Evolutionary conservation across 2,113 vertebrate genomes (phyloP), one percentile per base, ranked within the genome.

Genomic region (Arizona elegans): DNA sequence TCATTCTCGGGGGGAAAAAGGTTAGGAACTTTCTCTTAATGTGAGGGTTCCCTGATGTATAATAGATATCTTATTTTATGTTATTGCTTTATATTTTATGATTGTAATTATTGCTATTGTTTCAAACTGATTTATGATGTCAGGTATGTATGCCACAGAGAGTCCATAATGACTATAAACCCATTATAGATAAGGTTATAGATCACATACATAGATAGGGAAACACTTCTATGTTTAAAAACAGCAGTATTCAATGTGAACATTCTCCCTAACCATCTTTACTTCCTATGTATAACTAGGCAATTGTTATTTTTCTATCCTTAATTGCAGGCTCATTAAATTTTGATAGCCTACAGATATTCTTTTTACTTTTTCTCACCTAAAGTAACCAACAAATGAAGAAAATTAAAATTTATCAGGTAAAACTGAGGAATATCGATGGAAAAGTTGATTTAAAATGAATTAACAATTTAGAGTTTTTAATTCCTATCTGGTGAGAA

Each of bases 391-490:
- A 21, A 52, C 8, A 90, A 53, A 53, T 53, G 47, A 90, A 90
- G 15, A 90, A 47, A 90, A 53, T 75, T 89, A 38, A 58, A 59
- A 24, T 29, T 59, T 65, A 11, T 33, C 50, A 91, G 47, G n/a
- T 19, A 75, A 91, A 75, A 15, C 17, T 62, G 56, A 59, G 55
- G 33, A 26, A 33, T 88, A 55, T 21, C 0, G 2, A 58, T 70
- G 38, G 56, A 43, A 90, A 89, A 23, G 88, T 87, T 94, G 93
- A 93, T 95, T 95, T 33, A 7, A 96, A 95, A 93, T 90, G 88
- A 91, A 94, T 95, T 92, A 92, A 96, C 95, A 96, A 92, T 94
- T 92, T 97, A 70, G 65, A 70, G 96, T 97, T 97, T 96, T 96
- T 94, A 96, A 87, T 94, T 50, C 17, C 55, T 21, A 0, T 81